phyloP scores from a whole-genome alignment of 53 echinoderm and acorn worm species.

The Apostichopus leukothele region DNA sequence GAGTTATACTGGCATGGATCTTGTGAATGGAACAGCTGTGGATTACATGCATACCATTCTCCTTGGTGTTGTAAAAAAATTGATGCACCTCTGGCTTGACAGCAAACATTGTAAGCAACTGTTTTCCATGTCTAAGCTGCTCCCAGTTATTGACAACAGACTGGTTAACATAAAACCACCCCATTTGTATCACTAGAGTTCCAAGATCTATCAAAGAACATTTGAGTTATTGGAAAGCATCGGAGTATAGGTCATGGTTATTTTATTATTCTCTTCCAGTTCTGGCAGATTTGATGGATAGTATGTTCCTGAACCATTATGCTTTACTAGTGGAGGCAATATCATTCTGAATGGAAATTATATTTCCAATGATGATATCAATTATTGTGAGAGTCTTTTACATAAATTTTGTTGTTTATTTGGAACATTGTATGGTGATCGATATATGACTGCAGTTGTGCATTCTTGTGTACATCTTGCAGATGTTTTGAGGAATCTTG shows the following conservation, averaged over 20 bases:
- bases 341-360: constrained; percentile 18
- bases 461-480: background rate
- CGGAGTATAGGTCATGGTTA: constrained; percentile 70
- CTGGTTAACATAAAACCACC: constrained; percentile 56
- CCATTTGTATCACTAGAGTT: constrained; percentile 54
- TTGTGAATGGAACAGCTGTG: constrained; percentile 50
- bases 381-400: constrained; percentile 11
- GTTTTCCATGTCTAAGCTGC: constrained; percentile 47
- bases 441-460: constrained; percentile 13
- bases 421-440: background rate
- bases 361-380: background rate
- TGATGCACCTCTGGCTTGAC: constrained; percentile 58
- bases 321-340: background rate
- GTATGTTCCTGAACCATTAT: constrained; percentile 6
- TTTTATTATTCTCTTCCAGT: constrained; percentile 75
- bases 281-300: constrained; percentile 51
- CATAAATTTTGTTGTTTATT: background rate
- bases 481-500: constrained; percentile 12
- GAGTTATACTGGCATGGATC: constrained; percentile 8
- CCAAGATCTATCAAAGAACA: constrained; percentile 69
- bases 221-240: constrained; percentile 72
- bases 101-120: constrained; percentile 41
- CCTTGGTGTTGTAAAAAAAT: constrained; percentile 49
- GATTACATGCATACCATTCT: constrained; percentile 18
- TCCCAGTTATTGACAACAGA: constrained; percentile 40